phyloP scores from a whole-genome alignment of 2,797 vertebrate species.

The Linurgus olivaceus region DNA sequence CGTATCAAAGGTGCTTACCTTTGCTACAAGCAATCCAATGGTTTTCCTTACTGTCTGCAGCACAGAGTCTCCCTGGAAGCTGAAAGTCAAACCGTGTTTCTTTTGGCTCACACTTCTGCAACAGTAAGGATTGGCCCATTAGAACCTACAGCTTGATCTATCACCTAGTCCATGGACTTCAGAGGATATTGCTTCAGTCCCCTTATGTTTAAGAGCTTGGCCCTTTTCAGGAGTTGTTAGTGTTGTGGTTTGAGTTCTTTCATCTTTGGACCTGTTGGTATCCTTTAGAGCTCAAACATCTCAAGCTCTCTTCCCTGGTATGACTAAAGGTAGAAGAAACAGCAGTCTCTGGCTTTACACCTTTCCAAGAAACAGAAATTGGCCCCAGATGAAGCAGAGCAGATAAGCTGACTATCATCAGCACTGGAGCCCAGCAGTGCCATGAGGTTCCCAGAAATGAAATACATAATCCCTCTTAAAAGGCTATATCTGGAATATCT shows the following conservation, averaged over 20 bases:
- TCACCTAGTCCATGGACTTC: not conserved
- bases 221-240: not conserved
- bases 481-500: not conserved
- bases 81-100: not conserved
- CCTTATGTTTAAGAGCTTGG: not conserved
- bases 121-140: not conserved
- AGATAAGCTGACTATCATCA: not conserved
- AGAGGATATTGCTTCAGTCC: not conserved
- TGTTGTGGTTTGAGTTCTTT: not conserved
- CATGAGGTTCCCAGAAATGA: not conserved
- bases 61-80: not conserved
- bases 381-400: not conserved
- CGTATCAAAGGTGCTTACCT: not conserved
- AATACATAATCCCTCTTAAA: not conserved
- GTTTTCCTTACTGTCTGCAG: not conserved
- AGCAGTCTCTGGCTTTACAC: not conserved
- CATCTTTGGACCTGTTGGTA: not conserved
- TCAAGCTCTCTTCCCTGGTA: not conserved
- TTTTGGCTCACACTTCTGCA: not conserved
- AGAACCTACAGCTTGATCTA: not conserved
- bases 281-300: not conserved
- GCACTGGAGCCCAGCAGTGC: not conserved
- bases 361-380: not conserved
- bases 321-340: not conserved
- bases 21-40: fast-evolving